Evolutionary conservation across 1,140 invertebrate genomes (phyloP).

Genomic region (Trichoplusia ni): DNA sequence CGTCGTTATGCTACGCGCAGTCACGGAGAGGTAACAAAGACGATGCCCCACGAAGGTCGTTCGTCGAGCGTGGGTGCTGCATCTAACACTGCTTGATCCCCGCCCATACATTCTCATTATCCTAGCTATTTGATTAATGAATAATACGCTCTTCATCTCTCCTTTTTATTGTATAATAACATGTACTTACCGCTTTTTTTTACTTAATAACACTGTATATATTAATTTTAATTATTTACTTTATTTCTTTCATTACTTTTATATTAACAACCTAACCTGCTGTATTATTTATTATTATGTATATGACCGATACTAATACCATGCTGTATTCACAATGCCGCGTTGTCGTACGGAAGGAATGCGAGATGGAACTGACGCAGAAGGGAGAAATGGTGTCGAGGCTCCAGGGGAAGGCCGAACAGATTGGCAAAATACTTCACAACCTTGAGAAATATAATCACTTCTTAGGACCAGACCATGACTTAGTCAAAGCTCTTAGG

Average conservation of each 20-base stretch:
- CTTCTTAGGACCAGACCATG: conserved; percentile 84
- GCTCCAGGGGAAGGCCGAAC: conserved; percentile 93
- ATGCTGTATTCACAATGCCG: conserved; percentile 76
- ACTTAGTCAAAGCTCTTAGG: conserved; percentile 80
- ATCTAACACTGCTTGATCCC: conserved; percentile 35
- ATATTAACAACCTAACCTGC: conserved; percentile 22
- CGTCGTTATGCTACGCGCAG: conserved; percentile 6
- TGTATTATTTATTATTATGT: conserved; percentile 36
- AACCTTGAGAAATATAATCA: conserved; percentile 93
- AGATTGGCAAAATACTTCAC: conserved; percentile 94
- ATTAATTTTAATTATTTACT: not conserved
- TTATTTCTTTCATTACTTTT: conserved; percentile 14
- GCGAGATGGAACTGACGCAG: conserved; percentile 94
- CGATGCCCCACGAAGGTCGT: conserved; percentile 47
- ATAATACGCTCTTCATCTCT: conserved; percentile 17
- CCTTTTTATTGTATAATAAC: conserved; percentile 15
- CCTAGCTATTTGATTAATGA: conserved; percentile 23
- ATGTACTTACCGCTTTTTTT: not conserved
- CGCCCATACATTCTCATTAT: conserved; percentile 45
- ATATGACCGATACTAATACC: conserved; percentile 63
- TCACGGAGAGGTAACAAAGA: conserved; percentile 37
- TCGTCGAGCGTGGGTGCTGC: conserved; percentile 47
- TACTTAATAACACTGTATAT: conserved; percentile 7
- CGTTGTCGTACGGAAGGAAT: conserved; percentile 87
- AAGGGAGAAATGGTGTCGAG: conserved; percentile 95